Percentiles rank a stretch among this genome's conserved stretches.
Evolutionary conservation across 2,888 invertebrate genomes (phyloP).

Genomic region (Metallyticus violacea): DNA sequence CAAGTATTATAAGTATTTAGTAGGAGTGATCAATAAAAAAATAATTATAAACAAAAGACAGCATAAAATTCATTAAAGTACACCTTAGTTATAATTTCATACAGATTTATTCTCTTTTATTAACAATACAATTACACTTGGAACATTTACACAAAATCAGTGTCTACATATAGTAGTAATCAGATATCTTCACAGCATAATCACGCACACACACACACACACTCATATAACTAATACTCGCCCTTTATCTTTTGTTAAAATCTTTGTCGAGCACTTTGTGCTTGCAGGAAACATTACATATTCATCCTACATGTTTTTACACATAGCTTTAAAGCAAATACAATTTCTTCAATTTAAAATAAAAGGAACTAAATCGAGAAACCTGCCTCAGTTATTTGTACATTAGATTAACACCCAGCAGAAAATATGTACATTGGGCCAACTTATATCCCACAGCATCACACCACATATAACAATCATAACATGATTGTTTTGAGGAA

Average conservation of each 20-base stretch:
- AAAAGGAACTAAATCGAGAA: background rate
- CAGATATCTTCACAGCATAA: background rate
- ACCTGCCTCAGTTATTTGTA: background rate
- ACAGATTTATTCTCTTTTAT: background rate
- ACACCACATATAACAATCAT: background rate
- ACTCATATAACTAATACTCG: background rate
- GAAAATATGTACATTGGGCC: background rate
- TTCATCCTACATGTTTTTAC: background rate
- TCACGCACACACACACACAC: background rate
- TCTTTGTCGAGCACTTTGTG: background rate
- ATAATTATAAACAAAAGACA: too few species aligned
- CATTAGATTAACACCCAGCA: background rate
- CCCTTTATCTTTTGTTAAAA: background rate
- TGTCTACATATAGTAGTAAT: background rate
- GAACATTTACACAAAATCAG: background rate
- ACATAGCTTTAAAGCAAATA: background rate
- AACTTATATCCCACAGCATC: background rate
- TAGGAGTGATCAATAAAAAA: too few species aligned
- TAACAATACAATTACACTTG: background rate
- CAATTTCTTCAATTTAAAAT: background rate
- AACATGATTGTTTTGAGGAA: background rate
- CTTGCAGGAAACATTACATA: background rate
- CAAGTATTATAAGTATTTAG: too few species aligned
- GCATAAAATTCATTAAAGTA: too few species aligned
- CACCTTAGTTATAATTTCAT: background rate